Evolutionary conservation across 2,113 vertebrate species (phyloP).

Genomic region (Piaya cayana): DNA sequence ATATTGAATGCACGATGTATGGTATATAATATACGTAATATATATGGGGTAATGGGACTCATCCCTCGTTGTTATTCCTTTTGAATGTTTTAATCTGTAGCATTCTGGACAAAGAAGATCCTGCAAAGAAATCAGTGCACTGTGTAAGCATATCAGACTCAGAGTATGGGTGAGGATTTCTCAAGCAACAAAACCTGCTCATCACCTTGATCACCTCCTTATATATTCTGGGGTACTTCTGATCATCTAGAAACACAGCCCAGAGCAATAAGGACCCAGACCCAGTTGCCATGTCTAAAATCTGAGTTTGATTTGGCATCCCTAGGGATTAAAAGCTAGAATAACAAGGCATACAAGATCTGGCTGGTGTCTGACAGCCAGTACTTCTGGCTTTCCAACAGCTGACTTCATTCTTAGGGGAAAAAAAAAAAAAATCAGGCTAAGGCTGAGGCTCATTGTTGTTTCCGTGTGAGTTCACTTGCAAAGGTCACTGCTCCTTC

Average conservation of each 20-base stretch:
- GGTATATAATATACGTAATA: not conserved
- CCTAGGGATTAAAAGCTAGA: not conserved
- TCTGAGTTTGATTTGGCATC: not conserved
- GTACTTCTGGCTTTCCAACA: conserved; percentile 23
- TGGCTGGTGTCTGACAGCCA: not conserved
- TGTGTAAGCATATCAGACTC: not conserved
- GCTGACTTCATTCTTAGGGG: not conserved
- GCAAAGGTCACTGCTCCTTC: conserved; percentile 48
- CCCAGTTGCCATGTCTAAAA: not conserved
- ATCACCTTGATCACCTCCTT: not conserved
- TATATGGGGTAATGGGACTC: not conserved
- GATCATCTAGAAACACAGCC: not conserved
- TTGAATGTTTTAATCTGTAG: not conserved
- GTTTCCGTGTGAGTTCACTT: conserved; percentile 33
- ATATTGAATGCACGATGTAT: not conserved
- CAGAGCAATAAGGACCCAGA: not conserved
- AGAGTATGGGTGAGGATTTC: not conserved
- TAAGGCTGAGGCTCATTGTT: conserved; percentile 2
- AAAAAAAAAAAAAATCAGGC: not conserved
- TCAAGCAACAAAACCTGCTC: not conserved
- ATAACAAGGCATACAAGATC: not conserved
- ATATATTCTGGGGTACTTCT: not conserved
- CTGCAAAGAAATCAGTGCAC: not conserved
- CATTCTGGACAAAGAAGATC: not conserved
- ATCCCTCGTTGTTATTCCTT: not conserved